A percentile compares a stretch with the other conserved stretches of the same genome.
Conservation (phyloP, 2,888 invertebrate genomes). For the Amphipoea lucens region DNA sequence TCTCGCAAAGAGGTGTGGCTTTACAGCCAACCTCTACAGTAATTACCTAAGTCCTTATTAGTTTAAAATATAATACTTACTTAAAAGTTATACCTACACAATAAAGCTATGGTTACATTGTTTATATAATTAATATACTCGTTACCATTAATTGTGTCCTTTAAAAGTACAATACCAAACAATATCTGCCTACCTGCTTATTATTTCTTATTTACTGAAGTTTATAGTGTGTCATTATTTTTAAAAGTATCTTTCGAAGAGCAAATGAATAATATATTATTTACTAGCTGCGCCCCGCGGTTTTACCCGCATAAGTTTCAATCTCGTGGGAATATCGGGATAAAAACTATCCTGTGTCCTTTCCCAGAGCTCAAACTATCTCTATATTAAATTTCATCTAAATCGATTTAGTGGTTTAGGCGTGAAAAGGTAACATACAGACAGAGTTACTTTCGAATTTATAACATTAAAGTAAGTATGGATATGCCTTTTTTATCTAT, state of each 20-base stretch:
- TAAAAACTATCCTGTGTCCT: too few relatives aligned
- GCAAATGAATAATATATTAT: not conserved
- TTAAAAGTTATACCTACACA: not conserved
- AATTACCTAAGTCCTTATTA: not conserved
- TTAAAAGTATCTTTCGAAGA: not conserved
- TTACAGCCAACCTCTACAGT: too few relatives aligned
- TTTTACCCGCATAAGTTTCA: too few relatives aligned
- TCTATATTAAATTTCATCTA: too few relatives aligned
- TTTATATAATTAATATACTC: constrained; percentile 15
- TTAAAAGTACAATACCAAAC: not conserved
- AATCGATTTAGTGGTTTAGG: too few relatives aligned
- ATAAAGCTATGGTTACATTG: not conserved
- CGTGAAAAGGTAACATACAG: too few relatives aligned
- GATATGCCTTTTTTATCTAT: not conserved
- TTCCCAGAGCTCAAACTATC: too few relatives aligned
- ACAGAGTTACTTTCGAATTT: too few relatives aligned
- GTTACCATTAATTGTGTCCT: constrained; percentile 4
- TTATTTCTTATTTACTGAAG: constrained; percentile 11
- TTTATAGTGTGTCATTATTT: not conserved
- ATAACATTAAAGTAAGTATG: too few relatives aligned
- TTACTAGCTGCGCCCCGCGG: too few relatives aligned
- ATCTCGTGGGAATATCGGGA: too few relatives aligned
- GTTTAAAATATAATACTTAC: not conserved
- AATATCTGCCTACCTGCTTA: not conserved
- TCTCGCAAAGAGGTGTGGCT: too few relatives aligned